These are phyloP conservation scores for Cephus sareptanus DNA, from an alignment of 2,888 invertebrate genomes.

Conservation along the genomic window DNA sequence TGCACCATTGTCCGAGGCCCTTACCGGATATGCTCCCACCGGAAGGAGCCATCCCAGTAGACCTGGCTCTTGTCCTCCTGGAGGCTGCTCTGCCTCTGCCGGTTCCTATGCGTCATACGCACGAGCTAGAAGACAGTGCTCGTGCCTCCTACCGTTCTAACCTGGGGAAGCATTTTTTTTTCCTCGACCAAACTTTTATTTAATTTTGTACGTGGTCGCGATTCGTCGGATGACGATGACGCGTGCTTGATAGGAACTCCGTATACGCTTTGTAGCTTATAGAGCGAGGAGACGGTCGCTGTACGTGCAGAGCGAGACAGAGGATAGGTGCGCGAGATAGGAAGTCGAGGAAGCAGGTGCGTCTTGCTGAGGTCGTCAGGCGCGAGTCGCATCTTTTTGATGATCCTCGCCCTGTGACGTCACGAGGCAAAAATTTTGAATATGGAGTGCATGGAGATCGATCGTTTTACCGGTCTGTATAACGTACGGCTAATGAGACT, in stretches of 20 bases:
- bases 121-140: background rate
- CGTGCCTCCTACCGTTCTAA: background rate
- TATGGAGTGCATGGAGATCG: too few relatives aligned
- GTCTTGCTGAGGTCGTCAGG: background rate
- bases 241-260: background rate
- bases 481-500: too few relatives aligned
- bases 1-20: slow-evolving; percentile 31
- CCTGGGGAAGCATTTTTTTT: background rate
- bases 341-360: background rate
- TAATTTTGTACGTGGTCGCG: background rate
- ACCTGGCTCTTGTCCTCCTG: background rate
- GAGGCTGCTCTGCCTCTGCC: background rate
- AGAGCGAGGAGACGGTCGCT: background rate
- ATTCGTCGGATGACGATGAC: background rate
- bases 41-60: slow-evolving; percentile 50
- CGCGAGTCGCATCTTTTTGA: background rate
- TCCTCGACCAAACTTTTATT: background rate
- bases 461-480: too few relatives aligned
- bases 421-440: too few relatives aligned
- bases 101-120: background rate
- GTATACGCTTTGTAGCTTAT: background rate
- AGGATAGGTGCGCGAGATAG: background rate
- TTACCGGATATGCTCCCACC: slow-evolving; percentile 52
- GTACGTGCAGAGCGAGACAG: background rate
- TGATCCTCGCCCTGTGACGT: background rate